These are phyloP conservation scores for Leistus spinibarbis DNA, from an alignment of 2,888 invertebrate species.

Conservation along the genomic window DNA sequence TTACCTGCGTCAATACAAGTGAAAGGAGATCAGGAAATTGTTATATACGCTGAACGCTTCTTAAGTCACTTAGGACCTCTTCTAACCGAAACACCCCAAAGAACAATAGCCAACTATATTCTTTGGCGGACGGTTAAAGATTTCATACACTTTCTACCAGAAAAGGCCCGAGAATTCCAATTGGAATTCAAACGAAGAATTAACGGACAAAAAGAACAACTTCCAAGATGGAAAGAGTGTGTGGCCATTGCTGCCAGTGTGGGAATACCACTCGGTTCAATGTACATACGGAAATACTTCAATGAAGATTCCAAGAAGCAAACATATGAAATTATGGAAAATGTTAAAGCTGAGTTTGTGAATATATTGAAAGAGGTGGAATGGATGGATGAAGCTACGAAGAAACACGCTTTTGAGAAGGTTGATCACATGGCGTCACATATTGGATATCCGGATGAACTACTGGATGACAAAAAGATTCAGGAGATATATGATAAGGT, in stretches of 20 bases:
- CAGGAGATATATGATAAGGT: slow-evolving; percentile 24
- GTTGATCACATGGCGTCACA: slow-evolving; percentile 40
- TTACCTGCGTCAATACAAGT: too few relatives aligned
- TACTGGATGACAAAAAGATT: slow-evolving; percentile 14
- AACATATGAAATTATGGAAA: slow-evolving; percentile 49
- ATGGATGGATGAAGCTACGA: slow-evolving; percentile 53
- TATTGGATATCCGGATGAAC: slow-evolving; percentile 29
- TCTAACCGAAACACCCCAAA: slow-evolving; percentile 43
- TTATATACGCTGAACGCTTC: too few relatives aligned
- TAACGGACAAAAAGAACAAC: slow-evolving; percentile 40
- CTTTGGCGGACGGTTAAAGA: slow-evolving; percentile 51
- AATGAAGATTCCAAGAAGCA: slow-evolving; percentile 47
- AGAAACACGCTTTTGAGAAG: slow-evolving; percentile 49
- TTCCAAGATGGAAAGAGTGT: slow-evolving; percentile 8
- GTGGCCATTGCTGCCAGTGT: neutral
- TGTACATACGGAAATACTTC: slow-evolving; percentile 51
- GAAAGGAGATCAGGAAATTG: too few relatives aligned
- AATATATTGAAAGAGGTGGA: slow-evolving; percentile 48
- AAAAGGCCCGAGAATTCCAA: slow-evolving; percentile 46
- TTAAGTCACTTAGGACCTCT: neutral
- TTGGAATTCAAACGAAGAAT: slow-evolving; percentile 47
- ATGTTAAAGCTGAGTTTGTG: slow-evolving; percentile 52
- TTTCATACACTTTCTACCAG: slow-evolving; percentile 49
- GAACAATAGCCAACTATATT: slow-evolving; percentile 57
- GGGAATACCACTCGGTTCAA: slow-evolving; percentile 12